Evolutionary conservation across 2,888 invertebrate species (phyloP).

Genomic region (Bibio marci): DNA sequence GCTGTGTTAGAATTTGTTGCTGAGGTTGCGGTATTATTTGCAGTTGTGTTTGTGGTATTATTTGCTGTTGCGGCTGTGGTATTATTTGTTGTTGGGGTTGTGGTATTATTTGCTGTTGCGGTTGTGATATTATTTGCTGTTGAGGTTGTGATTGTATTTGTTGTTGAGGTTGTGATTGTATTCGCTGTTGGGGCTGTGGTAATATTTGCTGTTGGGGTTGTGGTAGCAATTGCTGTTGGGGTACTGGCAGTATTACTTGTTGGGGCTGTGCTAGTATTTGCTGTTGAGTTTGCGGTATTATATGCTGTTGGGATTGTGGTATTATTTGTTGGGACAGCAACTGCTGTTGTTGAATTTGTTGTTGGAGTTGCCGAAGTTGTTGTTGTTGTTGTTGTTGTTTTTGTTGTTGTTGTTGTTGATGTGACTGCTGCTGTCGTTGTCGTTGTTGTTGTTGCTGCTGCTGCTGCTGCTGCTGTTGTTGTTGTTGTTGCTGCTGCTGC

Average conservation of each 20-base stretch:
- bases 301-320: conserved; percentile 3
- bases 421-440: neutral
- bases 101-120: conserved; percentile 22
- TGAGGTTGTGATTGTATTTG: conserved; percentile 12
- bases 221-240: neutral
- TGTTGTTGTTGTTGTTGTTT: conserved; percentile 4
- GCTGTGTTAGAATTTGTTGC: conserved; percentile 10
- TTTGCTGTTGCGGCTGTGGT: neutral
- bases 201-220: conserved; percentile 7
- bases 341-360: neutral
- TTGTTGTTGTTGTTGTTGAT: conserved; percentile 12
- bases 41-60: conserved; percentile 6
- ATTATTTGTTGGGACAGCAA: conserved; percentile 13
- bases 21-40: conserved; percentile 4
- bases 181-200: conserved; percentile 1
- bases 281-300: neutral
- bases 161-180: conserved; percentile 11
- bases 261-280: conserved; percentile 4
- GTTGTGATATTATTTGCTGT: conserved; percentile 15
- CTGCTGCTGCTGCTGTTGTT: neutral
- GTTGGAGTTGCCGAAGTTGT: conserved; percentile 4
- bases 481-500: conserved; percentile 10
- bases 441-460: neutral
- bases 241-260: conserved; percentile 8
- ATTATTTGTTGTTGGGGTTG: conserved; percentile 20